Base-by-base conservation (phyloP, 2,888 invertebrate species). In the Epirrhoe alternata region DNA sequence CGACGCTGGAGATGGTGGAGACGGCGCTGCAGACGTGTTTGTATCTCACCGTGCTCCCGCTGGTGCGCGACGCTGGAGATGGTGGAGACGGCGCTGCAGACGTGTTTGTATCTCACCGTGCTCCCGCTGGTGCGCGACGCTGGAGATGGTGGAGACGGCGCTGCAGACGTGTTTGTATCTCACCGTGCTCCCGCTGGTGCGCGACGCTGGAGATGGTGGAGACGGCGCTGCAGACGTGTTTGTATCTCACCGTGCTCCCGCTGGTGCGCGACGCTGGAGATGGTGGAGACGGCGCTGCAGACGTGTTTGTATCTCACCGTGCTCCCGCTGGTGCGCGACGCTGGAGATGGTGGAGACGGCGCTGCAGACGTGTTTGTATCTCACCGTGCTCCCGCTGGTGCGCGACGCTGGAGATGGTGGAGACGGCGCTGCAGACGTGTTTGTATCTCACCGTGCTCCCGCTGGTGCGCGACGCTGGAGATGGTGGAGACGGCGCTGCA, bases 21-120 rank as follows among this genome's bases (percentile, higher is more conserved):
- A 99, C 98, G 12, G 99, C 99, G 85, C 97, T 97, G 86, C 98
- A 98, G 8, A 99, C 98, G 88, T n/a, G n/a, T n/a, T n/a, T n/a
- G n/a, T n/a, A n/a, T n/a, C n/a, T n/a, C n/a, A n/a, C n/a, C n/a
- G n/a, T n/a, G n/a, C n/a, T n/a, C n/a, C n/a, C n/a, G n/a, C n/a
- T n/a, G 47, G 88, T 98, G 98, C 0, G 99, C 98, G 6, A 99
- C 98, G 82, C 97, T 97, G 68, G 98, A 97, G 77, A 99, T 99
- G 33, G 98, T 97, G 83, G 97, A 97, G 0, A 99, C 98, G 12
- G 99, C 99, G 85, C 97, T 97, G 86, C 98, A 98, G 8, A 99
- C 98, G 88, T n/a, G n/a, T n/a, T n/a, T n/a, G n/a, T n/a, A n/a
- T n/a, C n/a, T n/a, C n/a, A n/a, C n/a, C n/a, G n/a, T n/a, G n/a